Percentiles rank a stretch among this genome's conserved stretches.
Conservation (phyloP, 2,113 vertebrate genomes). For the Meleagris gallopavo region DNA sequence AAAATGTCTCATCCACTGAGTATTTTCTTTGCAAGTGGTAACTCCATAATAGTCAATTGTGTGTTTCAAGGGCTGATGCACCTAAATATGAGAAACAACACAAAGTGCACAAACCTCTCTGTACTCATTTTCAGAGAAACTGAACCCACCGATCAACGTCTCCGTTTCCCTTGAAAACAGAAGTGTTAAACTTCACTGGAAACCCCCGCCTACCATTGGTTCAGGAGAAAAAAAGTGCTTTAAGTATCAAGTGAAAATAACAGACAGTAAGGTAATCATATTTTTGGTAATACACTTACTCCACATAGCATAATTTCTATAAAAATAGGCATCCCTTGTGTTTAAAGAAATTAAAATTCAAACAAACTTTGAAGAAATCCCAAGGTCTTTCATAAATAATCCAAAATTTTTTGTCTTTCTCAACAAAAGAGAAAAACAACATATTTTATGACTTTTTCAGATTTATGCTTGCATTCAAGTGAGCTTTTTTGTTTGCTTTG, state of each 20-base stretch:
- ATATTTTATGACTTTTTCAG: background rate
- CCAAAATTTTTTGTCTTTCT: background rate
- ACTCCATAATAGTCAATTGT: background rate
- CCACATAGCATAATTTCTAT: background rate
- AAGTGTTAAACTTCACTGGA: constrained; percentile 66
- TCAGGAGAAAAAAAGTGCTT: constrained; percentile 25
- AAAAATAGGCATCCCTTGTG: background rate
- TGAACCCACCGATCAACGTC: constrained; percentile 63
- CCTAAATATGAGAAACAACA: background rate
- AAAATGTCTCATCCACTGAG: background rate
- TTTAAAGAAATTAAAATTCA: background rate
- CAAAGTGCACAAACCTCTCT: background rate
- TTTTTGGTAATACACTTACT: background rate
- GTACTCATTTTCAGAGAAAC: constrained; percentile 65
- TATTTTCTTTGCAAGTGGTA: background rate
- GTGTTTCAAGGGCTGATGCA: background rate
- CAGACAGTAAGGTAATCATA: constrained; percentile 3
- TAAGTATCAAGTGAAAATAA: constrained; percentile 71
- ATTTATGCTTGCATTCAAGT: background rate
- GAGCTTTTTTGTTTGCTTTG: background rate
- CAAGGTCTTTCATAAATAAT: background rate
- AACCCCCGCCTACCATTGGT: constrained; percentile 41
- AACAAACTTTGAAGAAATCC: background rate
- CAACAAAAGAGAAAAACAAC: background rate
- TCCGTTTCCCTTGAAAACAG: constrained; percentile 50